Evolutionary conservation across 2,888 invertebrate species (phyloP), one percentile per base, ranked within the genome.

Genomic region (Drosophila melanosoma): DNA sequence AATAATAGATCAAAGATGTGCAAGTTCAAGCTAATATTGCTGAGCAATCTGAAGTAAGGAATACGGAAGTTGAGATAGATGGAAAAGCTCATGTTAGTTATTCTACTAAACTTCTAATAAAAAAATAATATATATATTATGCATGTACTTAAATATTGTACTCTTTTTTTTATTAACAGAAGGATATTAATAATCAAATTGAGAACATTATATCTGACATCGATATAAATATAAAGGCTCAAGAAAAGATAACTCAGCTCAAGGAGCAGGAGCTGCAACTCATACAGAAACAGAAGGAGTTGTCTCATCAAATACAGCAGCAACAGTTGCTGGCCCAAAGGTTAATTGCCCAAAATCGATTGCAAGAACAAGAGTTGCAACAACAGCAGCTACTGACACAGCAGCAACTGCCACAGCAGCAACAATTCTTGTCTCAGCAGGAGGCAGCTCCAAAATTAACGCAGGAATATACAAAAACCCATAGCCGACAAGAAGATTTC

Each of bases 141-240:
- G 7, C 10, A 23, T 8, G 20, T 15, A 7, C 11, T 23, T 32
- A 32, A 33, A 11, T 49, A 67, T 26, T 52, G 11, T 29, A 12
- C 7, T 33, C 15, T 35, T 35, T 20, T n/a, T 26, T 38, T 32
- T 7, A 56, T 23, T 69, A 63, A 40, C 70, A 86, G 82, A 68
- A 66, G 32, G 79, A 80, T 38, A 77, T 85, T 8, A 85, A 87
- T 51, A 94, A 94, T 83, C 94, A 94, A 20, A 91, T 95, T 63
- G 94, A 94, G 79, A 94, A 95, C 84, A 95, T 95, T 61, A 95
- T 95, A 79, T 95, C 94, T 36, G 95, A 95, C 92, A 94, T 95
- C 87, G 95, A 95, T 90, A 93, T 93, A 56, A 95, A 94, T 76
- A 94, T 94, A 35, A 94, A 94, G 79, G 94, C 93, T 53, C 94